A percentile compares a stretch with the other conserved stretches of the same genome.
These are phyloP conservation scores for Pitta sordida DNA, from an alignment of 2,113 vertebrate genomes.

Conservation along the genomic window DNA sequence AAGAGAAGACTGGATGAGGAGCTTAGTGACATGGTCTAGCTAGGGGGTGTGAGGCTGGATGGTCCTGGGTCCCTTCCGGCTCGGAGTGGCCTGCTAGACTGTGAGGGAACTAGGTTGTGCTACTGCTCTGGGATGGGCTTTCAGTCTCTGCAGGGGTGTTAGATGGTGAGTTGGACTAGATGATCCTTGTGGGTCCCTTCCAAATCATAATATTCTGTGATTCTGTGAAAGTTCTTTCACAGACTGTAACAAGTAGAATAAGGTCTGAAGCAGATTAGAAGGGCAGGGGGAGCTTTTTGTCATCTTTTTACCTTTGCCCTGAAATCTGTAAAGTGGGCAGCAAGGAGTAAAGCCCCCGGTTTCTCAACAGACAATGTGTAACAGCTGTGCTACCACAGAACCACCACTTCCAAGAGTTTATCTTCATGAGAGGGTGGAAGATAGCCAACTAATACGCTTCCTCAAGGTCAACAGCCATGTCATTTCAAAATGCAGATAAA, in stretches of 20 bases:
- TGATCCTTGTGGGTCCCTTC: too few relatives aligned
- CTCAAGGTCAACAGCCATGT: conserved; percentile 18
- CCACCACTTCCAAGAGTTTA: background rate
- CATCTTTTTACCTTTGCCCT: background rate
- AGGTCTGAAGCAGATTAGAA: background rate
- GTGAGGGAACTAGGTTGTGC: too few relatives aligned
- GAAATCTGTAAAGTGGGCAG: background rate
- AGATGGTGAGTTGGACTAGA: too few relatives aligned
- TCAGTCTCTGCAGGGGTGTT: too few relatives aligned
- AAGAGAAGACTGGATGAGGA: too few relatives aligned
- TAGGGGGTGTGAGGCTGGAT: too few relatives aligned
- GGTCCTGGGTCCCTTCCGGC: too few relatives aligned
- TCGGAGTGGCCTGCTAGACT: too few relatives aligned
- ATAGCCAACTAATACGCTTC: background rate
- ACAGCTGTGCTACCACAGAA: background rate
- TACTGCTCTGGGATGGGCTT: too few relatives aligned
- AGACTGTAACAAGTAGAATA: background rate
- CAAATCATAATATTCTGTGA: too few relatives aligned
- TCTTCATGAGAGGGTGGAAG: background rate
- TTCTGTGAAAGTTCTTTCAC: too few relatives aligned
- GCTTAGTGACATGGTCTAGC: too few relatives aligned
- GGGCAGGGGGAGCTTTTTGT: background rate
- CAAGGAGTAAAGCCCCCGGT: background rate
- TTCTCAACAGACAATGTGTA: background rate
- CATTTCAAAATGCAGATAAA: conserved; percentile 14